Base-by-base conservation (phyloP, 2,888 invertebrate species). In the Lutraria lutraria region DNA sequence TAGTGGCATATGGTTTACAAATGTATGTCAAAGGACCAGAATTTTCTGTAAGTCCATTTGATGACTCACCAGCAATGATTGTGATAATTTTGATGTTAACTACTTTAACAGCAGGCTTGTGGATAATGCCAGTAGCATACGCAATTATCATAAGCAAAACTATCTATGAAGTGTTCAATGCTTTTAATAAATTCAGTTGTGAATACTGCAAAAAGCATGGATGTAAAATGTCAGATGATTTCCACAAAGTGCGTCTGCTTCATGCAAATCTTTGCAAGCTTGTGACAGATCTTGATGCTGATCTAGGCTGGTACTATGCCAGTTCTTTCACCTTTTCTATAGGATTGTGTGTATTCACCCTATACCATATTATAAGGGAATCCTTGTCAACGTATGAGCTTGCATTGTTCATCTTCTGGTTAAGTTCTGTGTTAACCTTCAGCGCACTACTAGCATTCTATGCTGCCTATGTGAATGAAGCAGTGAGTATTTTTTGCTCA, bases 221-320 rank as follows among this genome's bases (percentile, higher is more conserved):
- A 29, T 85, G 83, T 43, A 81, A 81, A 79, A 60, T 84, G 60
- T 31, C 86, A 1, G 60, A 25, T 12, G 63, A 81, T 86, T 88
- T 89, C 81, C 86, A 81, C 72, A 82, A 81, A 63, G 16, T 88
- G 21, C 88, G 88, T 43, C 82, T 85, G 60, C 82, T 88, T 10
- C 90, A 88, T 43, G 43, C 86, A 21, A 88, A 90, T 29, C 81
- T 90, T 25, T 43, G 88, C 83, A 88, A 88, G 83, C 80, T 86
- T 21, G 90, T 90, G 16, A 52, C 12, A 12, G 79, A 83, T 43
- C 31, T 90, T 16, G 90, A 90, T 43, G 25, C 80, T 29, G 90
- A 88, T 53, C 34, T 88, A 8, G 72, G 90, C 43, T 88, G 68
- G 83, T 86, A 68, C 29, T 90, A 83, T 43, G 90, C 86, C 54